Conservation (phyloP, 2,888 invertebrate genomes). For the Ochropleura plecta region DNA sequence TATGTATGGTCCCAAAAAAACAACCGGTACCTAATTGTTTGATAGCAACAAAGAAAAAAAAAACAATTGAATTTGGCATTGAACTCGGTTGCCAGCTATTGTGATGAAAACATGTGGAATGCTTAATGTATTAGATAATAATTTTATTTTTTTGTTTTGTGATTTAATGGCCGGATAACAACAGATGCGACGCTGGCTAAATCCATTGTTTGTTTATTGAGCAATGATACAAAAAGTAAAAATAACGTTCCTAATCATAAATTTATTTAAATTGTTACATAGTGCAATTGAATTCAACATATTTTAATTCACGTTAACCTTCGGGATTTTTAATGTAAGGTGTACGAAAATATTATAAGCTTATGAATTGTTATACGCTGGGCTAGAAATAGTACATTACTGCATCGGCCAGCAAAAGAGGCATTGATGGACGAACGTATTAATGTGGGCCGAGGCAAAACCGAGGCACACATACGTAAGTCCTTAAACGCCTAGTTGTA, state of each 20-base stretch:
- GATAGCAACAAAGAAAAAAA: neutral
- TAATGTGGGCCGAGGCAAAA: too few species aligned
- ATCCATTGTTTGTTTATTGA: neutral
- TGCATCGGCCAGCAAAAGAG: too few species aligned
- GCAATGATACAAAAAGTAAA: neutral
- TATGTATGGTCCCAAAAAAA: neutral
- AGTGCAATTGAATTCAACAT: neutral
- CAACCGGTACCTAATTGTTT: neutral
- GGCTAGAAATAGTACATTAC: too few species aligned
- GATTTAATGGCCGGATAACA: neutral
- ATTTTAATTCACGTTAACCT: neutral
- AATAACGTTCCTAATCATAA: neutral
- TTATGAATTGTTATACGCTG: too few species aligned
- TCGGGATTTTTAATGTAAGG: too few species aligned
- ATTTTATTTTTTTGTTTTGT: neutral
- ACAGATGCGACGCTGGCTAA: neutral
- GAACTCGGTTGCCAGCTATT: neutral
- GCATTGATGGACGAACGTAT: too few species aligned
- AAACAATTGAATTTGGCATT: slow-evolving; percentile 23
- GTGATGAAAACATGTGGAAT: neutral
- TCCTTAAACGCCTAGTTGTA: too few species aligned
- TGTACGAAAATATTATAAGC: too few species aligned
- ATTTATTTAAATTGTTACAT: neutral
- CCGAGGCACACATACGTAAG: too few species aligned
- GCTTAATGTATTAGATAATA: neutral